Conservation (phyloP, 2,888 invertebrate species). For the Ophion ventricosus region DNA sequence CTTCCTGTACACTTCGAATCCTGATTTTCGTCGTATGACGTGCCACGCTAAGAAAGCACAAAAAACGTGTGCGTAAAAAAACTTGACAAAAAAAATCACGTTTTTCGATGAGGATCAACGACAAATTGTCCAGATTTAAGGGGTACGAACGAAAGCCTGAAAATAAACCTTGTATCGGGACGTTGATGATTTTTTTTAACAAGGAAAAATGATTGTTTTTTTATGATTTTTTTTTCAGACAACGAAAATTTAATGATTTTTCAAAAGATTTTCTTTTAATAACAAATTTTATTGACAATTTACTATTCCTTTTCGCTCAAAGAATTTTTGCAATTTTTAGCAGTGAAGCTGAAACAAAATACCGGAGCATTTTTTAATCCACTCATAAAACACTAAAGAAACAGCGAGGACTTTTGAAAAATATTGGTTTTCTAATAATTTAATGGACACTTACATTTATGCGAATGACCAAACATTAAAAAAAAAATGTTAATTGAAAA, state of each 20-base stretch:
- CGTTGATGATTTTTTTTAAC: neutral
- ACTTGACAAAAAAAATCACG: slow-evolving; percentile 26
- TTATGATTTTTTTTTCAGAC: neutral
- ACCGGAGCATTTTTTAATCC: too few relatives aligned
- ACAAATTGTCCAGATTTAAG: neutral
- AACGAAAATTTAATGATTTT: neutral
- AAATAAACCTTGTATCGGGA: neutral
- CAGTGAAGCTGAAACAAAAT: too few relatives aligned
- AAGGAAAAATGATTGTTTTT: neutral
- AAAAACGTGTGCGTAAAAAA: slow-evolving; percentile 24
- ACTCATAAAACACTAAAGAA: too few relatives aligned
- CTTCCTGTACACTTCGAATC: slow-evolving; percentile 5
- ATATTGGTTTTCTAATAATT: too few relatives aligned
- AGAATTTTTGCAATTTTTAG: too few relatives aligned
- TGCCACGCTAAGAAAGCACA: slow-evolving; percentile 8
- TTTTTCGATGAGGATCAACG: neutral
- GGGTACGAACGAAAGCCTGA: neutral
- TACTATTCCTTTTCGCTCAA: too few relatives aligned
- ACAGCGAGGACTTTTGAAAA: too few relatives aligned
- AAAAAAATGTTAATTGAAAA: too few relatives aligned
- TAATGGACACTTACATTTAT: too few relatives aligned
- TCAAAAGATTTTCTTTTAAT: neutral
- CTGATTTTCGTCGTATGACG: slow-evolving; percentile 2
- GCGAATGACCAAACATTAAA: too few relatives aligned
- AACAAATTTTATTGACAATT: too few relatives aligned